These are phyloP conservation scores for Himantopus leucocephalus DNA, from an alignment of 2,113 vertebrate species.

Conservation along the genomic window DNA sequence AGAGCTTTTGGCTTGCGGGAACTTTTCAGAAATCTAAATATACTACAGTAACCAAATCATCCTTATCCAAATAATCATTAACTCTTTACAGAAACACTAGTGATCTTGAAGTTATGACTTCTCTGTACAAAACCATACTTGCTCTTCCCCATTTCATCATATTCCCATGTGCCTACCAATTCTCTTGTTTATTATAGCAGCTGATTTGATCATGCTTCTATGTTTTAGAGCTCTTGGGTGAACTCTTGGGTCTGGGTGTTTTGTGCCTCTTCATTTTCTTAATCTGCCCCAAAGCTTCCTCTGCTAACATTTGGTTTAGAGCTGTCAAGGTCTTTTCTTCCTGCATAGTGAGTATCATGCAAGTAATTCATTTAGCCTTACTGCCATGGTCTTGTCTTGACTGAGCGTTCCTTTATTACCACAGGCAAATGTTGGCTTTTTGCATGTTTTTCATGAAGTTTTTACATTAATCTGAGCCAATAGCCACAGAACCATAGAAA, in stretches of 20 bases:
- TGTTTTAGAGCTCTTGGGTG: conserved; percentile 9
- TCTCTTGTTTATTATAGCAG: conserved; percentile 33
- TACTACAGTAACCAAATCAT: conserved; percentile 20
- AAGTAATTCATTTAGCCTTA: background rate
- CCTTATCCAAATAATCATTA: conserved; percentile 49
- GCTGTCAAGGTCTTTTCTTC: background rate
- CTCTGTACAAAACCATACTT: background rate
- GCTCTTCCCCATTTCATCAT: conserved; percentile 9
- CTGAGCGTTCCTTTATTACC: background rate
- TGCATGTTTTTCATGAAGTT: background rate
- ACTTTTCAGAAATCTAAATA: conserved; percentile 39
- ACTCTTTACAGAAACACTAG: background rate
- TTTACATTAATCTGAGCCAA: background rate
- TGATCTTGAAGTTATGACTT: background rate
- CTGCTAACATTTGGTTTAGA: background rate
- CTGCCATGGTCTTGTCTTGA: background rate
- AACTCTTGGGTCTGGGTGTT: background rate
- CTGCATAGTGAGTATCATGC: background rate
- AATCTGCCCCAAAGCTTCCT: background rate
- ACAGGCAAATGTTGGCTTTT: background rate
- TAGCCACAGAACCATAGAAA: background rate
- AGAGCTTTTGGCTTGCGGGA: conserved; percentile 13
- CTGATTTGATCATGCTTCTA: conserved; percentile 23
- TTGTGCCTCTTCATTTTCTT: background rate
- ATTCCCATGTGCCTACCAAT: background rate